These are phyloP conservation scores for Protomyctophum bolini DNA, from an alignment of 2,113 vertebrate genomes.

Conservation along the genomic window DNA sequence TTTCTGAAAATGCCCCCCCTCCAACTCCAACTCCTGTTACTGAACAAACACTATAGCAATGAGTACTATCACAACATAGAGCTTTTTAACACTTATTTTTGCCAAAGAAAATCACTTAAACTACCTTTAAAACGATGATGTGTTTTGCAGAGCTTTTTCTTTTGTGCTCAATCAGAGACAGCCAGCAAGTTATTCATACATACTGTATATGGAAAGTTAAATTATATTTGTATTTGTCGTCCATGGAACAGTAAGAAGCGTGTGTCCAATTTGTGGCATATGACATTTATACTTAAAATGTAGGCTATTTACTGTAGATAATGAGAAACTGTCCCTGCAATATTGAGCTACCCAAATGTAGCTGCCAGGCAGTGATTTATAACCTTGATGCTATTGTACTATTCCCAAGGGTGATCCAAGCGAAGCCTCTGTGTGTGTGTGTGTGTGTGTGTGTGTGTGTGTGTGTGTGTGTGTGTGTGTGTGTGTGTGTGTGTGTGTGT, in stretches of 20 bases:
- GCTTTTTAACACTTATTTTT: not conserved
- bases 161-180: constrained; percentile 4
- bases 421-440: not conserved
- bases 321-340: constrained; percentile 37
- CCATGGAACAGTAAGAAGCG: constrained; percentile 20
- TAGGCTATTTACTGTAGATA: constrained; percentile 2
- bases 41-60: too few species aligned
- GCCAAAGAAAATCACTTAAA: not conserved
- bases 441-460: too few species aligned
- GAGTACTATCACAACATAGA: too few species aligned
- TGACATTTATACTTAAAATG: constrained; percentile 29
- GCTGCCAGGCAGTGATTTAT: constrained; percentile 61
- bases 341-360: constrained; percentile 49
- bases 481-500: too few species aligned
- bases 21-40: too few species aligned
- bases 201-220: constrained; percentile 29
- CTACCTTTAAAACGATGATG: not conserved
- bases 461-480: too few species aligned
- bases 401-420: constrained; percentile 44
- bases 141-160: not conserved
- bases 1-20: too few species aligned
- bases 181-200: constrained; percentile 25
- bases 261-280: constrained; percentile 43
- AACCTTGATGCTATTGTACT: constrained; percentile 55
- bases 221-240: constrained; percentile 48